Evolutionary conservation across 1,140 invertebrate genomes (phyloP), one percentile per base, ranked within the genome.

Genomic region (Drosophila mojavensis): DNA sequence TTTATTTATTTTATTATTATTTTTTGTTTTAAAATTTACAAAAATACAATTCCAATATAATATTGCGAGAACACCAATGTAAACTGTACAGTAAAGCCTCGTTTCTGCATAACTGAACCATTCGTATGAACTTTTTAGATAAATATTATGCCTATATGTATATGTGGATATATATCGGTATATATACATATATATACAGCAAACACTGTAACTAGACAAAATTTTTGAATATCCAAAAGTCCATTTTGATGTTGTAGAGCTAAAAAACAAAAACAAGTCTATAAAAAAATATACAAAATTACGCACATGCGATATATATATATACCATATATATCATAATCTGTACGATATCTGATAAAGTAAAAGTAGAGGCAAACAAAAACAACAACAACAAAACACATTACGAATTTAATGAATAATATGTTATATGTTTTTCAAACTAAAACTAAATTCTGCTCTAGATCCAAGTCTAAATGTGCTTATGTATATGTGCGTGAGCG

Each of bases 171-270:
- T 17, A 17, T 5, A 9, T 30, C 28, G 6, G 0, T 41, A 17
- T 17, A 17, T 5, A 17, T 17, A 7, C 68, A 64, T 54, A 65
- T 72, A 74, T 65, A 65, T 43, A 67, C 55, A 53, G 20, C 28
- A 45, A 15, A 50, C 55, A 55, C 41, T 36, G 47, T 33, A 56
- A 56, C 53, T 56, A 70, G 68, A 17, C 33, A 50, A 58, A 55
- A 9, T 50, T 51, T 24, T 24, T 41, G 24, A 47, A 56, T 26
- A 53, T 48, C 43, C 43, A 72, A 55, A 81, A 86, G 82, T 85
- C 83, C 83, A 86, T 86, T 86, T 86, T 83, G 83, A 86, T 86
- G 83, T 88, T 88, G 80, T 88, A 89, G 70, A 68, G 62, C 56
- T 30, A 26, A 24, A 55, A 41, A 45, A 7, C 59, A 50, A 72